Base-by-base conservation (phyloP, 2,113 vertebrate species). In the Sapayoa aenigma region DNA sequence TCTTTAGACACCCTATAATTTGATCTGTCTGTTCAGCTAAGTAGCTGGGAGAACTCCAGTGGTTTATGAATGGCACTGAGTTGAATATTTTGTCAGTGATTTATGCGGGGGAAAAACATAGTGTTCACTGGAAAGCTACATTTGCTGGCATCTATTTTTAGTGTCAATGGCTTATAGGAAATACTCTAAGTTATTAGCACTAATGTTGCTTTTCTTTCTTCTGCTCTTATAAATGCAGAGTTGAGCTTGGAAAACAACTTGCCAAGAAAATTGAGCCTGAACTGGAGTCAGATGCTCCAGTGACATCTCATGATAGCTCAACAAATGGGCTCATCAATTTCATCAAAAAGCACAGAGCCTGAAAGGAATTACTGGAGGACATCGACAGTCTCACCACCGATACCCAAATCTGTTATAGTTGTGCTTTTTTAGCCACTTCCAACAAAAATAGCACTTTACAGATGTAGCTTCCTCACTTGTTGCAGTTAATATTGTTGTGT, bases 191-290 rank as follows among this genome's bases (percentile, higher is more conserved):
- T 73, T 53, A 9, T n/a, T 86, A 35, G 33, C 25, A 35, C 62
- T 94, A 71, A 92, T 22, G 14, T 2, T 44, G 1, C 9, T 68
- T 28, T 71, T 84, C 12, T n/a, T 75, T 13, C 30, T 60, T 53
- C 31, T 80, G 21, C 14, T 52, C 46, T 55, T 85, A 22, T 65
- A 84, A 90, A 92, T 67, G 37, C 80, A 99, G 99, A 14, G 99
- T 99, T 65, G 99, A 99, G 71, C 98, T 99, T 55, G 99, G 99
- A 49, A 99, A 99, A 87, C 99, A 99, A 92, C 97, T 99, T 96
- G 99, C 99, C 19, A 99, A 99, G 98, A 98, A 98, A 96, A 99
- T 99, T 14, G 99, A 99, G 73, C 99, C 99, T 0, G 99, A 99
- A 92, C 98, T 99, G 91, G 97, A 98, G 28, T 98, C 98, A 46